phyloP scores from a whole-genome alignment of 1,140 invertebrate genomes.

The Zaprionus kolodkinae region DNA sequence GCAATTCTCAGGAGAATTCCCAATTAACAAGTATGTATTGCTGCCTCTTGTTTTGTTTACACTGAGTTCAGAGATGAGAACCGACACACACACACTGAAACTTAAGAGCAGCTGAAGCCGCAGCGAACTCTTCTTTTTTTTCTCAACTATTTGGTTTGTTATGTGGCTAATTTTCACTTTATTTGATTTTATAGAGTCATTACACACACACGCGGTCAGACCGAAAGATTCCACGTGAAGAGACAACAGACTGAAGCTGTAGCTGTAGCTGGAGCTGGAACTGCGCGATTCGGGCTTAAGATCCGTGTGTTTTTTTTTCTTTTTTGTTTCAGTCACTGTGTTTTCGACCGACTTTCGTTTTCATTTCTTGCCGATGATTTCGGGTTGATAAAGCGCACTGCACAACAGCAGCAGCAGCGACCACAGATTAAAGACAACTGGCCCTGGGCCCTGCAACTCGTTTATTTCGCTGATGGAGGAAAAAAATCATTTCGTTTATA shows the following conservation, averaged over 20 bases:
- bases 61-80: constrained; percentile 24
- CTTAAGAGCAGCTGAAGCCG: too few relatives aligned
- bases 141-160: constrained; percentile 21
- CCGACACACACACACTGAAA: background rate
- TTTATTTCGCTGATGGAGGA: constrained; percentile 39
- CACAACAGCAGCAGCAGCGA: constrained; percentile 46
- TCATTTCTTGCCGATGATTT: constrained; percentile 59
- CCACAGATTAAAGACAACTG: constrained; percentile 34
- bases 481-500: constrained; percentile 38
- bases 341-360: constrained; percentile 74
- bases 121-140: constrained; percentile 10
- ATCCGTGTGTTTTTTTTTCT: constrained; percentile 16
- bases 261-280: background rate
- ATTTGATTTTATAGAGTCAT: constrained; percentile 66
- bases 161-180: constrained; percentile 52
- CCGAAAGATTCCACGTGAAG: constrained; percentile 4
- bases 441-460: constrained; percentile 73
- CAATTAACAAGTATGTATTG: constrained; percentile 60
- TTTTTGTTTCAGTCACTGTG: background rate
- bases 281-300: background rate
- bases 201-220: constrained; percentile 22
- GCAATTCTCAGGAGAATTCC: constrained; percentile 7
- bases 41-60: background rate
- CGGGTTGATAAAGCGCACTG: constrained; percentile 72
- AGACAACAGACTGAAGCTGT: background rate